Evolutionary conservation across 2,888 invertebrate genomes (phyloP).

Genomic region (Amorpha juglandis): DNA sequence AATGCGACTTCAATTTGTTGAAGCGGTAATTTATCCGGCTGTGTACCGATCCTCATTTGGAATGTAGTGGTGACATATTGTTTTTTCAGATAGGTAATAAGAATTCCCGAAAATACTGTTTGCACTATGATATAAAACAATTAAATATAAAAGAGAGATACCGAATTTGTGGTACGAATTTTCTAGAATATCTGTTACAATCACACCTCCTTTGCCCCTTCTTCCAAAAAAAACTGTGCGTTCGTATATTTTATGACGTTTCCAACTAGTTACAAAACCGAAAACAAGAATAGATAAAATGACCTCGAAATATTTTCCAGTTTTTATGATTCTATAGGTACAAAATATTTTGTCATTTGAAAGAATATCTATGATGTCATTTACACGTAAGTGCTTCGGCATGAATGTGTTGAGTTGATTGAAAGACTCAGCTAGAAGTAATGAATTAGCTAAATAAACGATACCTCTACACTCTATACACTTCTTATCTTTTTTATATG

Average conservation of each 20-base stretch:
- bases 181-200: too few relatives aligned
- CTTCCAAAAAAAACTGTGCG: too few relatives aligned
- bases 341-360: background rate
- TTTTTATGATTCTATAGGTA: background rate
- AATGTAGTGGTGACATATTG: too few relatives aligned
- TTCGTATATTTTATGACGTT: background rate
- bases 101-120: too few relatives aligned
- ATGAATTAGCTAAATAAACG: background rate
- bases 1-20: slow-evolving; percentile 1
- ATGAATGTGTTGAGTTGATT: background rate
- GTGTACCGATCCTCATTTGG: too few relatives aligned
- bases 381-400: background rate
- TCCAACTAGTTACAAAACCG: background rate
- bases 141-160: too few relatives aligned
- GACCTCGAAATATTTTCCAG: background rate
- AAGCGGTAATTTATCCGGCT: background rate
- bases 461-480: background rate
- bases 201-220: background rate
- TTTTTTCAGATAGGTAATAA: too few relatives aligned
- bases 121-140: too few relatives aligned
- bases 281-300: background rate
- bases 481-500: too few relatives aligned
- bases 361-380: slow-evolving; percentile 16
- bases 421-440: background rate
- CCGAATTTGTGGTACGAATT: too few relatives aligned